Percentiles rank a stretch among this genome's conserved stretches.
These are phyloP conservation scores for Trypoxylus dichotomus DNA, from an alignment of 1,140 invertebrate species.

Conservation along the genomic window DNA sequence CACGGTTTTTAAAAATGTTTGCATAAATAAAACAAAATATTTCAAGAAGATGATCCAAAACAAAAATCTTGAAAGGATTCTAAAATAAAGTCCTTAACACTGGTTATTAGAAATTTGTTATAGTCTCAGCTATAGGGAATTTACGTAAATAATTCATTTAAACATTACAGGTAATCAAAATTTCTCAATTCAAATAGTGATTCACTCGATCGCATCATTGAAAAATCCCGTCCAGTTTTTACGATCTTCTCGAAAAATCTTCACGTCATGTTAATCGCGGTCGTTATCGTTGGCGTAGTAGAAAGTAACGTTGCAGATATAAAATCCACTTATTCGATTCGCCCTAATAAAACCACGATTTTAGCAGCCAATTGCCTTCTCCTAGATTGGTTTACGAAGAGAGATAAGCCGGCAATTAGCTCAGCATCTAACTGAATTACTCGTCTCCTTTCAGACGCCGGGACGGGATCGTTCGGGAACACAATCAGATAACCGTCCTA, in stretches of 20 bases:
- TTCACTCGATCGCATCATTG: neutral
- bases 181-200: no score
- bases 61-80: no score
- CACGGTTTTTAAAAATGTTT: no score
- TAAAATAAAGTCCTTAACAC: no score
- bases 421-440: constrained; percentile 24
- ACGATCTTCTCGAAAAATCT: neutral
- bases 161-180: no score
- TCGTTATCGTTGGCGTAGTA: neutral
- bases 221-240: neutral
- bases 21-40: no score
- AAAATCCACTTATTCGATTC: constrained; percentile 16
- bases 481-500: constrained; percentile 14
- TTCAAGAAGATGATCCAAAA: no score
- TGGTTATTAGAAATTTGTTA: no score
- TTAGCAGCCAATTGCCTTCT: constrained; percentile 19
- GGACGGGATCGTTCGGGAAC: neutral
- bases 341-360: constrained; percentile 17
- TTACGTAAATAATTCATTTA: no score
- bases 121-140: no score
- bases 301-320: neutral
- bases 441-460: neutral
- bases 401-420: constrained; percentile 22
- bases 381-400: constrained; percentile 11
- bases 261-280: neutral